Base-by-base conservation (phyloP, 2,888 invertebrate genomes). In the Acholoe squamosa region DNA sequence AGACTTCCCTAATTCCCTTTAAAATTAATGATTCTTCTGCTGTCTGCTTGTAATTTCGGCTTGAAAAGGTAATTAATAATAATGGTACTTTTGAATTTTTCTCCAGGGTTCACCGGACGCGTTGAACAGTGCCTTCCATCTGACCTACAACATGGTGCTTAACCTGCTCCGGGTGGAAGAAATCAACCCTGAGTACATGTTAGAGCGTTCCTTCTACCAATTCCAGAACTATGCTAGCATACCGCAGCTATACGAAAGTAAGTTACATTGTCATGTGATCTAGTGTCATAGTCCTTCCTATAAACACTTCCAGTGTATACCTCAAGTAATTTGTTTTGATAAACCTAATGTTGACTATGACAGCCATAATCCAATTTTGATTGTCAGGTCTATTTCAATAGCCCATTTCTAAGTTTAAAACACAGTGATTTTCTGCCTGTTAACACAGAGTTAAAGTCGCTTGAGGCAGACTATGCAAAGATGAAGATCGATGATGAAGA, bases 111-210 rank as follows among this genome's bases (percentile, higher is more conserved):
- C 97, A 94, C 98, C 99, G 0, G 99, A 99, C 96, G 98, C 99
- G 0, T 98, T 99, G 92, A 99, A 99, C 96, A 99, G 99, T 0
- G 99, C 99, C 0, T 99, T 99, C 96, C 99, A 99, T 96, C 97
- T 99, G 91, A 99, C 99, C 0, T 99, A 99, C 96, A 99, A 99
- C 96, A 99, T 99, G 99, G 99, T 99, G 3, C 96, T 99, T 91
- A 98, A 99, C 97, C 96, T 99, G 92, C 96, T 99, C 92, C 96
- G 99, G 93, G 99, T 99, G 0, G 99, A 99, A 96, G 99, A 99
- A 96, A 99, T 99, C 90, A 99, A 99, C 96, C 99, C 99, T 0
- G 99, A 99, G 96, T 99, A 98, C 95, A 99, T 99, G 99, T 96
- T 99, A 95, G 99, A 99, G 95, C 97, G 99, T 92, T 99, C 99